Evolutionary conservation across 2,797 vertebrate genomes (phyloP), one percentile per base, ranked within the genome.

Genomic region (Leuciscus waleckii): DNA sequence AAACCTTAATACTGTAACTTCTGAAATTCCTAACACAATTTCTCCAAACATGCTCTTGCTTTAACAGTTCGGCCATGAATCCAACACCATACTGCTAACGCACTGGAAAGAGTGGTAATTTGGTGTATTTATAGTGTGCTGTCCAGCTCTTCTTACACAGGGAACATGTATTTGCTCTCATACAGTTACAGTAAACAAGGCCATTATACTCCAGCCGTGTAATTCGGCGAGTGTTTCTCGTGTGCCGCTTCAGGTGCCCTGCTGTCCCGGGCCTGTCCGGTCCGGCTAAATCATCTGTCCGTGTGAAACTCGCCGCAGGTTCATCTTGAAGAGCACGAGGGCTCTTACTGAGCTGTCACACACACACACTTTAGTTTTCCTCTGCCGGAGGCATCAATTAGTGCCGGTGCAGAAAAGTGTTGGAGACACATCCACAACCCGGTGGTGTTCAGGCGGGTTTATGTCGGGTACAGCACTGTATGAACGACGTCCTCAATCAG

Each of bases 321-420:
- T 87, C 88, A 43, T 87, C 87, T 85, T 89, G 85, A 78, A 89
- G 89, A 81, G 87, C 74, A 86, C 81, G 75, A 81, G 85, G 71
- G 79, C 88, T 88, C 87, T 87, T 79, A 39, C 74, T 69, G 79
- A 88, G 49, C 88, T 61, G 90, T 90, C 90, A 91, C 46, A 84
- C 70, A 89, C 78, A 90, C 90, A 91, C 61, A 83, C 70, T 35
- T 43, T 86, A 88, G 88, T 79, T 82, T 84, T 85, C 82, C 85
- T 86, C 85, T 49, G 85, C 88, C 85, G 65, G 81, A 81, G 89
- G 92, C 89, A 87, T 92, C 90, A 93, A 91, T 94, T 94, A 93
- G 88, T 86, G 79, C 70, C 84, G 83, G 70, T 88, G 82, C 78
- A 89, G 54, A 90, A 86, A 82, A 68, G 85, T 83, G 74, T 85